Conservation (phyloP, 2,113 vertebrate species). For the Paraplagusia blochii region DNA sequence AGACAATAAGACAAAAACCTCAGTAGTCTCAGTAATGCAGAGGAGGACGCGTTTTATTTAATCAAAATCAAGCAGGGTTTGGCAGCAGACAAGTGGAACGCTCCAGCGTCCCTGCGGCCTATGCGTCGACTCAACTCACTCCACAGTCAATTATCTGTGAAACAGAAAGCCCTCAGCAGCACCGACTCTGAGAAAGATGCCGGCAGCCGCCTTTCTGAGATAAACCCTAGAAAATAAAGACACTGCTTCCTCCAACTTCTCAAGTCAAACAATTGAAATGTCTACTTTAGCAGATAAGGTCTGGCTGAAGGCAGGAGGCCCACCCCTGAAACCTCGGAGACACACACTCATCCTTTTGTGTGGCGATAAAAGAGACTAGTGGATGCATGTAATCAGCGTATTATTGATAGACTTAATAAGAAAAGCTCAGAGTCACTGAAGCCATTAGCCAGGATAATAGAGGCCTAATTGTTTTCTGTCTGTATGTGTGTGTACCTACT, state of each 20-base stretch:
- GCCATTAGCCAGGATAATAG: conserved; percentile 74
- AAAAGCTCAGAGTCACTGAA: conserved; percentile 69
- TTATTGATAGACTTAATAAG: conserved; percentile 79
- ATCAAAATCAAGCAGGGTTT: too few relatives aligned
- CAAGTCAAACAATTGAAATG: conserved; percentile 42
- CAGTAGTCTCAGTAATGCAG: too few relatives aligned
- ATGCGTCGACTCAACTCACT: background rate
- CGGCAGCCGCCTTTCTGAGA: conserved; percentile 32
- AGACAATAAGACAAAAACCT: too few relatives aligned
- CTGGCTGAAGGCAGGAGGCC: conserved; percentile 6
- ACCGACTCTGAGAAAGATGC: conserved; percentile 28
- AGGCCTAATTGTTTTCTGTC: conserved; percentile 76
- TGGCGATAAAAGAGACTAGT: conserved; percentile 49
- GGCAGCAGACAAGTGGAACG: too few relatives aligned
- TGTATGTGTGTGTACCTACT: conserved; percentile 11
- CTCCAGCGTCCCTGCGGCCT: background rate
- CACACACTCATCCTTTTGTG: conserved; percentile 60
- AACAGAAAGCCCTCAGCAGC: conserved; percentile 41
- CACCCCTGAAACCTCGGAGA: conserved; percentile 51
- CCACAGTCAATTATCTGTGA: conserved; percentile 30
- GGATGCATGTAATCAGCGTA: conserved; percentile 71
- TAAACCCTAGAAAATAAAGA: conserved; percentile 30
- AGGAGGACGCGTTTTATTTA: too few relatives aligned
- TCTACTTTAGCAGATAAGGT: conserved; percentile 55
- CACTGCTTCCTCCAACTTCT: background rate